Conservation (phyloP, 2,113 vertebrate species). For the Ageneiosus marmoratus region DNA sequence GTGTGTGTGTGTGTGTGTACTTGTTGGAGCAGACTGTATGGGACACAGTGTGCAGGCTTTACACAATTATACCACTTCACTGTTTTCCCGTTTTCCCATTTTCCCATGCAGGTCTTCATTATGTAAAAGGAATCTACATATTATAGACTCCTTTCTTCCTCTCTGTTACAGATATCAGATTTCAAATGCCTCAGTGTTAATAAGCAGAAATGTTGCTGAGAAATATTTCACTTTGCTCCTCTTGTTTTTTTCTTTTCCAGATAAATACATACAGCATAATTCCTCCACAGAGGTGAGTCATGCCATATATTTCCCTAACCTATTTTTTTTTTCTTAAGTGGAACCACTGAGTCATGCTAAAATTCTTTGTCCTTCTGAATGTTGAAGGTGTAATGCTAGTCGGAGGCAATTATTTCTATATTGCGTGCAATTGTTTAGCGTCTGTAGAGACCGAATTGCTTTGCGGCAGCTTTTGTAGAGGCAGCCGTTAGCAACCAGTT, state of each 20-base stretch:
- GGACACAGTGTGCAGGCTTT: background rate
- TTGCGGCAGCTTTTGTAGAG: background rate
- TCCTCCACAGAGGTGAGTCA: conserved; percentile 86
- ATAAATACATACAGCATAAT: conserved; percentile 58
- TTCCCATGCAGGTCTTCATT: background rate
- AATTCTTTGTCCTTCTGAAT: background rate
- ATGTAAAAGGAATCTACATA: background rate
- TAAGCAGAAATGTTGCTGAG: background rate
- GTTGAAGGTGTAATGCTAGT: background rate
- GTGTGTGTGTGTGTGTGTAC: conserved; percentile 10
- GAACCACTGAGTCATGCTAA: conserved; percentile 21
- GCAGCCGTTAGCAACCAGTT: conserved; percentile 29
- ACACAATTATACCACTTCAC: background rate
- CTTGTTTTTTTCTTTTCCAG: conserved; percentile 55
- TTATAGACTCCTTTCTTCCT: background rate
- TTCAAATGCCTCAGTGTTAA: background rate
- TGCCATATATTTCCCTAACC: conserved; percentile 52
- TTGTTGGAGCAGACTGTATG: background rate
- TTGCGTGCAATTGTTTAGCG: background rate
- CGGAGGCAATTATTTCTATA: background rate
- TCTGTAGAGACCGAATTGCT: conserved; percentile 12
- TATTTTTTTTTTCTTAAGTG: background rate
- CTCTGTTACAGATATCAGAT: background rate
- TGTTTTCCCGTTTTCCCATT: background rate
- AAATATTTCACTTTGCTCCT: background rate